A percentile compares a stretch with the other conserved stretches of the same genome.
Evolutionary conservation across 2,113 vertebrate genomes (phyloP).

Genomic region (Cranoglanis bouderius): DNA sequence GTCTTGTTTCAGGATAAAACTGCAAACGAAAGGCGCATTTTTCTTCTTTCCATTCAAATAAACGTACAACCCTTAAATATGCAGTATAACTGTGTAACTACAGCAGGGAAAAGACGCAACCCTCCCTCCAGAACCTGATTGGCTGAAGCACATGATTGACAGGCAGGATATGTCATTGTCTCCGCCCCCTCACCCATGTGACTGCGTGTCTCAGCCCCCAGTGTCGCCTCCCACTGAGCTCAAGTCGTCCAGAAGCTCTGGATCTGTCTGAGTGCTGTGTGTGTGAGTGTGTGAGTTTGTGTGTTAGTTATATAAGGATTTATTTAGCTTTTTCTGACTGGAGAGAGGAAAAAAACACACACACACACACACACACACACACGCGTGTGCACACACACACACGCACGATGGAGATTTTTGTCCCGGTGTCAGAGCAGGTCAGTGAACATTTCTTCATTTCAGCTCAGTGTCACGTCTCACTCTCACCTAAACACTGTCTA

Average conservation of each 20-base stretch:
- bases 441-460: constrained; percentile 36
- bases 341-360: constrained; percentile 8
- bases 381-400: background rate
- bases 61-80: background rate
- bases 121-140: background rate
- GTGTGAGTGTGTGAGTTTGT: constrained; percentile 9
- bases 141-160: constrained; percentile 11
- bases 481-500: background rate
- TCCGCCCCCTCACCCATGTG: constrained; percentile 36
- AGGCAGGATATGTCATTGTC: background rate
- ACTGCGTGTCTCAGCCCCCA: constrained; percentile 40
- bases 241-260: background rate
- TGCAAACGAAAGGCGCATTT: background rate
- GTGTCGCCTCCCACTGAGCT: constrained; percentile 21
- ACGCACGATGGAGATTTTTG: constrained; percentile 27
- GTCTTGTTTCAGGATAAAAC: background rate
- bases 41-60: background rate
- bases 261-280: background rate
- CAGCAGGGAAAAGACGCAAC: background rate
- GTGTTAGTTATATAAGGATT: constrained; percentile 6
- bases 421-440: constrained; percentile 46
- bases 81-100: background rate
- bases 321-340: constrained; percentile 20
- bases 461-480: background rate
- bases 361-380: background rate